A percentile compares a stretch with the other conserved stretches of the same genome.
These are phyloP conservation scores for Netelia melanura DNA, from an alignment of 2,888 invertebrate genomes.

Conservation along the genomic window DNA sequence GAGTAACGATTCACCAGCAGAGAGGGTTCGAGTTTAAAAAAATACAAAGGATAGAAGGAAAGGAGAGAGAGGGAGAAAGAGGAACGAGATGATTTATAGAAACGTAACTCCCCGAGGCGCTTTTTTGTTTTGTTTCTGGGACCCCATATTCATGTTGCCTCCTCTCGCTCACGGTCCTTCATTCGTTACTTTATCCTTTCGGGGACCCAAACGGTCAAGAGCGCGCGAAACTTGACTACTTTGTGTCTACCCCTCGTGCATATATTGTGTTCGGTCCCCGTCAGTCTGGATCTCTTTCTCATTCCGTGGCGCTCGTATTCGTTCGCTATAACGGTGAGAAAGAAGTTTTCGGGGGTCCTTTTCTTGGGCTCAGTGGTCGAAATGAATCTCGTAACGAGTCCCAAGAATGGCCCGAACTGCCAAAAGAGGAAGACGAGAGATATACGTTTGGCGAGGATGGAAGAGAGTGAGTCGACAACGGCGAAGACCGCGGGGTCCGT, in stretches of 20 bases:
- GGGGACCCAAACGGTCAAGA: conserved; percentile 43
- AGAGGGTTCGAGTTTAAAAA: conserved; percentile 41
- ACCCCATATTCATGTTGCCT: conserved; percentile 45
- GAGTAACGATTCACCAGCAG: conserved; percentile 67
- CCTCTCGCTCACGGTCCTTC: conserved; percentile 49
- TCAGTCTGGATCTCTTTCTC: conserved; percentile 56
- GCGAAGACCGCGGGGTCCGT: conserved; percentile 60
- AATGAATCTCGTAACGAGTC: conserved; percentile 65
- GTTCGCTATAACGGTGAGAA: conserved; percentile 43
- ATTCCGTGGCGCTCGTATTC: conserved; percentile 11
- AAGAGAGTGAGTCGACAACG: conserved; percentile 15
- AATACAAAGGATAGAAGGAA: conserved; percentile 43
- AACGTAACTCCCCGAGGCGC: conserved; percentile 79
- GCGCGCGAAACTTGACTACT: conserved; percentile 66
- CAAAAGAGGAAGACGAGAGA: conserved; percentile 45
- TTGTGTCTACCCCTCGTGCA: conserved; percentile 66
- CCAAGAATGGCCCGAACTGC: conserved; percentile 62
- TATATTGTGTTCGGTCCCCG: conserved; percentile 26
- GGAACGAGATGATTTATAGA: conserved; percentile 84
- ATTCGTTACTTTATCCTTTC: conserved; percentile 70
- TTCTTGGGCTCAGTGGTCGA: conserved; percentile 30
- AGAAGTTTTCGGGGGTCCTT: conserved; percentile 15
- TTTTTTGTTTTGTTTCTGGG: conserved; percentile 52
- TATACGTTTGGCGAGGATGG: conserved; percentile 42
- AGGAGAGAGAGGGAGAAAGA: conserved; percentile 72